Conservation (phyloP, 1,140 invertebrate genomes). For the Phocides pigmalion region DNA sequence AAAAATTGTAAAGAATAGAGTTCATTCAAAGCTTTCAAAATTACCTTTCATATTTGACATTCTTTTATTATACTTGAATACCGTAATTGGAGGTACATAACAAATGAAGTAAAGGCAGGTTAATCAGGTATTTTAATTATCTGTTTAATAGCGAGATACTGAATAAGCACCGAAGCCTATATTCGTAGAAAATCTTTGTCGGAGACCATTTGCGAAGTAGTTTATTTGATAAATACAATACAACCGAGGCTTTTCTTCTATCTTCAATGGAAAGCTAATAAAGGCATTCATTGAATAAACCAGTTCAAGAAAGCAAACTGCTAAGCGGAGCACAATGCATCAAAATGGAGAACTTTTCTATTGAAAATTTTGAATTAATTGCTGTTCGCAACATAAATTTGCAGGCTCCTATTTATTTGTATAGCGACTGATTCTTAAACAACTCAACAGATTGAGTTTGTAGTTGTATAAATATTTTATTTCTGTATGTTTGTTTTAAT, state of each 20-base stretch:
- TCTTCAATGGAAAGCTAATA: conserved; percentile 68
- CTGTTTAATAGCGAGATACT: conserved; percentile 33
- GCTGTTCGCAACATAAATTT: conserved; percentile 54
- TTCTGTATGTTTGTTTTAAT: neutral
- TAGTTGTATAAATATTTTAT: neutral
- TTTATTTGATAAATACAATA: conserved; percentile 43
- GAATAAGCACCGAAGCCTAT: conserved; percentile 12
- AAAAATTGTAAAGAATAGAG: no score
- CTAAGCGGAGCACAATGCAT: conserved; percentile 71
- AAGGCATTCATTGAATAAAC: conserved; percentile 73
- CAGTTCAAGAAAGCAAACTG: conserved; percentile 68
- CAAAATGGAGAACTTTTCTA: conserved; percentile 70
- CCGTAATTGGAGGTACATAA: no score
- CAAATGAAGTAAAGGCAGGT: no score
- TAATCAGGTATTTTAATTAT: conserved; percentile 43
- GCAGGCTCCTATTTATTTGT: neutral
- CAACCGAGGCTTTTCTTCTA: conserved; percentile 39
- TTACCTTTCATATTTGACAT: no score
- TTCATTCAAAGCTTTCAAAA: neutral
- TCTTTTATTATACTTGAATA: no score
- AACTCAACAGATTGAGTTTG: neutral
- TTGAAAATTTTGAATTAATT: conserved; percentile 75
- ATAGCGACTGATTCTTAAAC: neutral
- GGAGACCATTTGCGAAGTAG: conserved; percentile 24
- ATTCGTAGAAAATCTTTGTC: conserved; percentile 27